Conservation (phyloP, 2,888 invertebrate species). For the Linnaemya vulpina region DNA sequence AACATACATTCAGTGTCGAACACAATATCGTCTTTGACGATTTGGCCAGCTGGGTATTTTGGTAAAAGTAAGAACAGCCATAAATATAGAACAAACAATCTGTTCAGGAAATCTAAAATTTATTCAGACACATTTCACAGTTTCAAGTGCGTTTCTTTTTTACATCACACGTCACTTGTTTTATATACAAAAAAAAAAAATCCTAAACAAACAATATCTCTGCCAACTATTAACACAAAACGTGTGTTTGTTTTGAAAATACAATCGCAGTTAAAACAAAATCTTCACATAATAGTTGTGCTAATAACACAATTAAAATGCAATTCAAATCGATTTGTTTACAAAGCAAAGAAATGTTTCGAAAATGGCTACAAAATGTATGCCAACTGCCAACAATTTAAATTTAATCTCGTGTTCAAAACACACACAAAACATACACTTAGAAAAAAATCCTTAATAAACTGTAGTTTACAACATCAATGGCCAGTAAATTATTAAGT, state of each 20-base stretch:
- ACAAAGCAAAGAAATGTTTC: constrained; percentile 32
- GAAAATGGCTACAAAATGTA: constrained; percentile 39
- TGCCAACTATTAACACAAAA: constrained; percentile 9
- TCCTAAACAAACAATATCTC: constrained; percentile 6
- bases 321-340: constrained; percentile 59
- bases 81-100: not conserved
- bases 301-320: constrained; percentile 67
- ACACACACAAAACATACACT: not conserved
- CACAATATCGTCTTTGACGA: too few relatives aligned
- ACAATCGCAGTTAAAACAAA: constrained; percentile 8
- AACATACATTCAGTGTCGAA: too few relatives aligned
- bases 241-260: not conserved
- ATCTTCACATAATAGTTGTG: constrained; percentile 3
- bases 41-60: too few relatives aligned
- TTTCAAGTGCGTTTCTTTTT: not conserved
- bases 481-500: constrained; percentile 26
- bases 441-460: not conserved
- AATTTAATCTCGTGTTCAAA: not conserved
- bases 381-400: constrained; percentile 34
- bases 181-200: not conserved
- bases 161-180: not conserved
- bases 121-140: not conserved
- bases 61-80: too few relatives aligned
- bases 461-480: constrained; percentile 22
- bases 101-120: not conserved